Evolutionary conservation across 1,140 invertebrate species (phyloP).

Genomic region (Leptinotarsa undecemlineata): DNA sequence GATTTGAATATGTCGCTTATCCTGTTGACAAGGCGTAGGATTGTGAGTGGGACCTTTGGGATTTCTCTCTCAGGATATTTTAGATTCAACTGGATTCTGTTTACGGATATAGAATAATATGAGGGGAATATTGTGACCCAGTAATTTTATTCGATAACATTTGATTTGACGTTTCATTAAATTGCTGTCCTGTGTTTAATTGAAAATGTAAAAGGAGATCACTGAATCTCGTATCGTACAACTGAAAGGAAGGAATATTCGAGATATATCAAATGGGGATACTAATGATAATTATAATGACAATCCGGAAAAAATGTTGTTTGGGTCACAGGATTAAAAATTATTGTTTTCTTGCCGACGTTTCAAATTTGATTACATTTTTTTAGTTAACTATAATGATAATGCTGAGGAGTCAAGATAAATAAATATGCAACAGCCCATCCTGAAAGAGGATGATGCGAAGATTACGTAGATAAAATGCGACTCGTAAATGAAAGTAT

Average conservation of each 20-base stretch:
- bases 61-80: not conserved
- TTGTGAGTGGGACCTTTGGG: not conserved
- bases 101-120: not conserved
- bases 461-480: too few species aligned
- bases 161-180: not conserved
- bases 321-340: too few species aligned
- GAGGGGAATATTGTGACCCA: not conserved
- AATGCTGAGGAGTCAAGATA: too few species aligned
- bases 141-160: not conserved
- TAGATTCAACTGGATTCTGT: not conserved
- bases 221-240: too few species aligned
- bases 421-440: too few species aligned
- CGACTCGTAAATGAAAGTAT: too few species aligned
- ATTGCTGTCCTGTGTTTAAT: too few species aligned
- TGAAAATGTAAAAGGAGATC: too few species aligned
- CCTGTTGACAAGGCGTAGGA: not conserved
- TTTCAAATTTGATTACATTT: too few species aligned
- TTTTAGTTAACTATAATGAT: too few species aligned
- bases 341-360: too few species aligned
- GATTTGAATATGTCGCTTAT: not conserved
- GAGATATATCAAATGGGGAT: not conserved
- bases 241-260: not conserved
- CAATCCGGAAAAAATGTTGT: not conserved
- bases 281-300: not conserved
- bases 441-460: too few species aligned